Evolutionary conservation across 2,888 invertebrate genomes (phyloP), one percentile per base, ranked within the genome.

Genomic region (Eucera pruinosa): DNA sequence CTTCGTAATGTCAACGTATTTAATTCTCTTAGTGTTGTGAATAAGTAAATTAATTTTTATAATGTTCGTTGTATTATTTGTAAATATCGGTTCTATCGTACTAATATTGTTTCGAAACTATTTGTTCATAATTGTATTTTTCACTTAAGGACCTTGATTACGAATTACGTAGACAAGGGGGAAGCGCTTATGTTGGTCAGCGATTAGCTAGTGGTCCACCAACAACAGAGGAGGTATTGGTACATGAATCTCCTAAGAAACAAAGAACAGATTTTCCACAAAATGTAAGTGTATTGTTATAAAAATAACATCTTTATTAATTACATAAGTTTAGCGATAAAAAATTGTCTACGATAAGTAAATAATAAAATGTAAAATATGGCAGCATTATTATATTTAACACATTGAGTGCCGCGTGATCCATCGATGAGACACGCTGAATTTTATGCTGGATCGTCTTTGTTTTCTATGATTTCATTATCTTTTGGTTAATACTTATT

Each of bases 131-230:
- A 41, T 64, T 57, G 60, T 64, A 45, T 30, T 64, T 58, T 20
- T 45, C 9, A 11, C 4, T 81, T 18, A 90, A 95, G 95, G 96
- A 96, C 90, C 93, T 96, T 86, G 96, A 96, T 92, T 97, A 97
- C 90, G 96, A 96, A 90, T 92, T 97, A 70, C 94, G 96, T 82
- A 94, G 96, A 76, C 96, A 96, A 90, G 93, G 94, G 60, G 95
- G 95, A 41, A 96, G 96, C 92, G 96, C 96, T 82, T 96, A 97
- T 86, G 96, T 96, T 61, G 96, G 96, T 55, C 95, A 96, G 92
- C 93, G 96, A 84, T 93, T 96, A 84, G 96, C 96, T 45, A 95
- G 95, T 88, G 94, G 94, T 58, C 92, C 93, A 68, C 92, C 93
- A 36, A 92, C 88, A 20, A 86, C 89, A 1, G 92, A 92, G 62